Conservation (phyloP, 2,888 invertebrate species). For the Eilema caniola region DNA sequence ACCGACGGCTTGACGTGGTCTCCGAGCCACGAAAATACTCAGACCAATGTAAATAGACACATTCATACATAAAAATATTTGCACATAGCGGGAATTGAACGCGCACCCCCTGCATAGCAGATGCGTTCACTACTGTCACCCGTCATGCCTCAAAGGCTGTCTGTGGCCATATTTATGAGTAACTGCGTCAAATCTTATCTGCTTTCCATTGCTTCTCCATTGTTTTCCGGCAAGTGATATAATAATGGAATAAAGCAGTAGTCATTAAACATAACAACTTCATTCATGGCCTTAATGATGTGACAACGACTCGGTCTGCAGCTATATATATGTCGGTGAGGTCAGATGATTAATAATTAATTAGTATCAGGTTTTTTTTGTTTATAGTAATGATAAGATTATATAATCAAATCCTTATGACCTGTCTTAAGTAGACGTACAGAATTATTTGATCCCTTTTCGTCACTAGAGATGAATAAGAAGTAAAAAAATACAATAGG, state of each 20-base stretch:
- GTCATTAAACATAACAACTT: background rate
- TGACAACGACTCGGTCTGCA: background rate
- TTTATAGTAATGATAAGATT: background rate
- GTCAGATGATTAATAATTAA: background rate
- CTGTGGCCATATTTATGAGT: no score
- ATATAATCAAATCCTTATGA: background rate
- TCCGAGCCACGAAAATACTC: no score
- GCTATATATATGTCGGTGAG: conserved; percentile 1
- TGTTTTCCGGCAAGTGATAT: background rate
- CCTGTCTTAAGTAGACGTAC: background rate
- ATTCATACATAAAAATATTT: background rate
- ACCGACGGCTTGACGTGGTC: no score
- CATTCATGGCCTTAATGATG: background rate
- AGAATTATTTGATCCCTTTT: background rate
- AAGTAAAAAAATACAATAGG: no score
- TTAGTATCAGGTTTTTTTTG: background rate
- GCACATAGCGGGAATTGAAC: background rate
- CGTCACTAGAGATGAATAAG: no score
- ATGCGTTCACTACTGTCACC: no score
- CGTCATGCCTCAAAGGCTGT: no score
- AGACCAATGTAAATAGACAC: no score
- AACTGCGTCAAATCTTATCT: conserved; percentile 3
- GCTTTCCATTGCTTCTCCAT: background rate
- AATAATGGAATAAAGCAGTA: background rate
- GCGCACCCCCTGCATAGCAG: no score